phyloP scores from a whole-genome alignment of 2,888 invertebrate genomes.

The Quadroppia sp. region DNA sequence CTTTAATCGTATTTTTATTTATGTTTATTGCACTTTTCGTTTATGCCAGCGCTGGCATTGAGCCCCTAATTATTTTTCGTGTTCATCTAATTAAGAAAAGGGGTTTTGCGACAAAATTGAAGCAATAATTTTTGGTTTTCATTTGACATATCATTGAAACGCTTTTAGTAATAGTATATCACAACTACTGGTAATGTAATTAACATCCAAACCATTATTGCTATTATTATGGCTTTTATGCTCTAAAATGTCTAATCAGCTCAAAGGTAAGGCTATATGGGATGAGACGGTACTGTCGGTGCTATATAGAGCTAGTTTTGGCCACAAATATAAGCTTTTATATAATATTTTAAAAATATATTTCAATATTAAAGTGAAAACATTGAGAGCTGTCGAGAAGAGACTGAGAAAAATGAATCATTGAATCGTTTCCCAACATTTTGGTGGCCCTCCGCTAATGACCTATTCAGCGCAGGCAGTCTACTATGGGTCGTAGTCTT shows the following conservation, averaged over 20 bases:
- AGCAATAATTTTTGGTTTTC: conserved; percentile 35
- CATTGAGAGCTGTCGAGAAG: conserved; percentile 29
- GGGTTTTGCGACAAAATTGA: conserved; percentile 34
- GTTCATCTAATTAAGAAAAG: conserved; percentile 37
- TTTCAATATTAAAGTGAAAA: conserved; percentile 22
- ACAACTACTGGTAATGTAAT: conserved; percentile 35
- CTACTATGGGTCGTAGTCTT: no score
- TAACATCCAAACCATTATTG: conserved; percentile 34
- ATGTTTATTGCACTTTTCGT: conserved; percentile 8
- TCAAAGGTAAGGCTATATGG: conserved; percentile 24
- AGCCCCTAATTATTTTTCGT: conserved; percentile 19
- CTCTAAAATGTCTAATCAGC: conserved; percentile 35
- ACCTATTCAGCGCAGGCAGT: conserved; percentile 26
- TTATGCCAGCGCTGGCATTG: background rate
- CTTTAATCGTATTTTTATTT: conserved; percentile 25
- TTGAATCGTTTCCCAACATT: conserved; percentile 21
- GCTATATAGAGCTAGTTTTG: conserved; percentile 35
- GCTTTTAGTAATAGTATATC: conserved; percentile 32
- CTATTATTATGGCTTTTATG: conserved; percentile 25
- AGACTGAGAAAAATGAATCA: conserved; percentile 19
- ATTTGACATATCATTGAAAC: conserved; percentile 6
- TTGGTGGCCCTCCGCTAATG: conserved; percentile 31
- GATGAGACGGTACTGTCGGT: conserved; percentile 8
- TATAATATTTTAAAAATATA: background rate
- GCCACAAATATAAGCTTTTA: background rate